Base-by-base conservation (phyloP, 64 coral and sea anemone genomes). In the Pocillopora verrucosa region DNA sequence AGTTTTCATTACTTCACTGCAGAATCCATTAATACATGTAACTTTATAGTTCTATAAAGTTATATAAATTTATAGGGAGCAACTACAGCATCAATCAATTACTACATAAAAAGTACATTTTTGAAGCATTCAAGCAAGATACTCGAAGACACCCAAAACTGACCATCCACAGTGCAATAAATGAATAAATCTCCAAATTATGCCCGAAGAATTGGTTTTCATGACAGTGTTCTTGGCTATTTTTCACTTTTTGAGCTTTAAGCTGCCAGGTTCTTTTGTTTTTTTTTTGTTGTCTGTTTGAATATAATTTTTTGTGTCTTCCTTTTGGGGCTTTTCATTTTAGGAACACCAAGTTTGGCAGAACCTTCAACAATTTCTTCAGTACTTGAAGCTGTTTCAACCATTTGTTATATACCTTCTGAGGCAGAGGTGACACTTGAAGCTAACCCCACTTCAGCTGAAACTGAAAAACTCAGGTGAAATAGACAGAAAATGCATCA, bases 261-360 rank as follows among this genome's bases (percentile, higher is more conserved):
- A 51, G 41, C 41, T 7, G 3, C 41, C 0, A 4, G 41, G 3
- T 51, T 51, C 7, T 3, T 51, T 51, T 51, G 41, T 51, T 4
- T 3, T 51, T 51, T 51, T 51, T 51, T 3, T 4, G 41, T 7
- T 80, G 22, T 58, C 41, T 80, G 22, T 58, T 56, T 60, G 25
- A 25, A 10, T 12, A 68, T n/a, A n/a, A n/a, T n/a, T n/a, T 57
- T 10, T 56, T 64, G 0, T 25, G 17, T 22, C 9, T n/a, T 72
- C 38, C 26, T 63, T 63, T 65, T 34, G 7, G 3, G 3, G 41
- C 41, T 4, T 51, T 51, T 56, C 34, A 24, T 59, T 73, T 16
- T 74, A 95, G 94, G 90, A 51, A 95, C 94, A 51, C 94, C 94
- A 35, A 90, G 87, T 84, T 73, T 95, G 13, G 90, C 94, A 60